phyloP scores from a whole-genome alignment of 2,797 vertebrate genomes.

The Podarcis lilfordi region DNA sequence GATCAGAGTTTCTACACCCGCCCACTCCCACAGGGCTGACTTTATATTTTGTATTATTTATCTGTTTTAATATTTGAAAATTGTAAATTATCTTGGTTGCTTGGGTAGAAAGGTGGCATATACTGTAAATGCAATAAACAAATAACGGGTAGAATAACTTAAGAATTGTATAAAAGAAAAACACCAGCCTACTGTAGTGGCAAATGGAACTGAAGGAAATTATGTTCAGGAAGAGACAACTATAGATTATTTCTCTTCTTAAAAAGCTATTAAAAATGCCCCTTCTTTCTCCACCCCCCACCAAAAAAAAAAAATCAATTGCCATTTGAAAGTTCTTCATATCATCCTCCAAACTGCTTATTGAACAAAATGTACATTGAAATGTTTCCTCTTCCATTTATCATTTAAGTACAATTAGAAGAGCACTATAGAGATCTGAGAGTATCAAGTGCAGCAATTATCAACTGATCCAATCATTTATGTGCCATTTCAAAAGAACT shows the following conservation, averaged over 20 bases:
- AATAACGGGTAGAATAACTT: neutral
- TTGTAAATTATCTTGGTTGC: neutral
- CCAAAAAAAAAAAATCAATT: neutral
- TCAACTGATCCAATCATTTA: conserved; percentile 13
- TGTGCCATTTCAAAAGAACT: neutral
- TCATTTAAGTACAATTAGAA: conserved; percentile 19
- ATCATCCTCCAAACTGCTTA: neutral
- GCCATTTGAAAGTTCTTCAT: conserved; percentile 11
- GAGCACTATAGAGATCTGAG: conserved; percentile 10
- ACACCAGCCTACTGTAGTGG: neutral
- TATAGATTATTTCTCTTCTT: neutral
- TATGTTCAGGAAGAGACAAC: neutral
- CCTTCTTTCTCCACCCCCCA: neutral
- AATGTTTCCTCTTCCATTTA: neutral
- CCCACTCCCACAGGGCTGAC: no score
- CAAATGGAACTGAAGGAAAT: neutral
- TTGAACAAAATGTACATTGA: conserved; percentile 7
- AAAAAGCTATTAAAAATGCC: no score
- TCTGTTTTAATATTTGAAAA: no score
- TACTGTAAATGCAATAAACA: no score
- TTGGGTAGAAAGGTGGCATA: no score
- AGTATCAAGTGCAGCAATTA: neutral
- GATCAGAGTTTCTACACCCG: no score
- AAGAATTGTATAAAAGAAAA: neutral
- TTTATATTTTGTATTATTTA: no score